A percentile compares a stretch with the other conserved stretches of the same genome.
Conservation (phyloP, 2,888 invertebrate genomes). For the Eristalis tenax region DNA sequence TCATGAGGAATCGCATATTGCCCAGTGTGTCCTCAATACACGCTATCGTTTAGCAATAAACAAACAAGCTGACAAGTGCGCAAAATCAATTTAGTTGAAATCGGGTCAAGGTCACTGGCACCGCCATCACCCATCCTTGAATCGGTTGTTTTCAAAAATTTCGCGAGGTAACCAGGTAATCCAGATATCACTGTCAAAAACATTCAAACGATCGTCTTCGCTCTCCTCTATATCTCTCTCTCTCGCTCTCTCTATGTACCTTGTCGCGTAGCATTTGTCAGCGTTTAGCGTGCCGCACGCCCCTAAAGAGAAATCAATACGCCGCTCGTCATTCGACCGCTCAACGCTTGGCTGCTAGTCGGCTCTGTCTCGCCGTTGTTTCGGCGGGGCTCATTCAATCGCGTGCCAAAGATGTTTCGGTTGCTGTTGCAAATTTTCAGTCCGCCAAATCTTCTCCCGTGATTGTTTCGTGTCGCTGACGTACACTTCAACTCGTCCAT, state of each 20-base stretch:
- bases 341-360: conserved; percentile 3
- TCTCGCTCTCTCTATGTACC: neutral
- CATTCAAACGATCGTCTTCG: conserved; percentile 42
- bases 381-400: conserved; percentile 57
- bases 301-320: conserved; percentile 64
- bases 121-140: neutral
- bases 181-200: conserved; percentile 67
- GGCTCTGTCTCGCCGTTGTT: neutral
- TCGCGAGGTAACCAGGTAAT: conserved; percentile 64
- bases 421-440: neutral
- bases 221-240: too few species aligned
- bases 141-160: conserved; percentile 20
- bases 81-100: conserved; percentile 25
- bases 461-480: neutral
- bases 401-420: conserved; percentile 42
- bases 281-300: conserved; percentile 29
- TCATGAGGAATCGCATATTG: neutral
- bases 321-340: conserved; percentile 30
- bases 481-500: neutral
- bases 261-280: neutral
- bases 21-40: conserved; percentile 22
- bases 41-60: neutral
- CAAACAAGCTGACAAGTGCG: neutral
- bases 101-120: conserved; percentile 63
- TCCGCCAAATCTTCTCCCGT: neutral